Evolutionary conservation across 2,888 invertebrate species (phyloP), one percentile per base, ranked within the genome.

Genomic region (Eupithecia dodoneata): DNA sequence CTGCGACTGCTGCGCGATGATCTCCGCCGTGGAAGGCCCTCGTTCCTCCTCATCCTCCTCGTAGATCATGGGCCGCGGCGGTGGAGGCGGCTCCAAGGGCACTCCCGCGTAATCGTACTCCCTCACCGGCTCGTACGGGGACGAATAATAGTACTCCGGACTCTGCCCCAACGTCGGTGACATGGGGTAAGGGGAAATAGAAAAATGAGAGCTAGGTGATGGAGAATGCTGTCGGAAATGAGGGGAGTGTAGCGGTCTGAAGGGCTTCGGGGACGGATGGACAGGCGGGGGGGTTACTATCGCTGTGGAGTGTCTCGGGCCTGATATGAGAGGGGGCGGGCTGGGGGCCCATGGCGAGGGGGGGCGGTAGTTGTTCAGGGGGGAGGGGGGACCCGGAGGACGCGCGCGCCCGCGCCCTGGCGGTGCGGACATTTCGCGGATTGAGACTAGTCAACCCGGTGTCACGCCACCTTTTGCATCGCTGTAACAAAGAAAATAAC

Each of bases 1-100:
- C 94, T 99, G 98, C 79, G 98, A 98, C 94, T 99, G 99, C 90
- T 97, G 97, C 80, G 98, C 98, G 86, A 98, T 98, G 85, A 98
- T 98, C 92, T 98, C 98, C 71, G 98, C 98, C 30, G 98, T 98
- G 78, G 98, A 97, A 12, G 97, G 98, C 69, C 98, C 98, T 83
- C 97, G 96, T 82, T 97, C 97, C 88, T 97, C 97, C 76, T 88
- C 88, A 59, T 97, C 97, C 87, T 96, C 96, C 82, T 96, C 95
- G 84, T 96, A 96, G 81, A 96, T 95, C 95, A 96, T 94, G 82
- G 96, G 96, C 85, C 96, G 96, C 83, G 96, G 97, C 82, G 97
- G 98, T 83, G 98, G 97, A 83, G 96, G 97, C 81, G 97, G 97
- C 89, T 98, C 98, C 87, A 98, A 87, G 2, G 97, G 97, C 83